These are phyloP conservation scores for Trachymyrmex cornetzi DNA, from an alignment of 1,140 invertebrate genomes.

Conservation along the genomic window DNA sequence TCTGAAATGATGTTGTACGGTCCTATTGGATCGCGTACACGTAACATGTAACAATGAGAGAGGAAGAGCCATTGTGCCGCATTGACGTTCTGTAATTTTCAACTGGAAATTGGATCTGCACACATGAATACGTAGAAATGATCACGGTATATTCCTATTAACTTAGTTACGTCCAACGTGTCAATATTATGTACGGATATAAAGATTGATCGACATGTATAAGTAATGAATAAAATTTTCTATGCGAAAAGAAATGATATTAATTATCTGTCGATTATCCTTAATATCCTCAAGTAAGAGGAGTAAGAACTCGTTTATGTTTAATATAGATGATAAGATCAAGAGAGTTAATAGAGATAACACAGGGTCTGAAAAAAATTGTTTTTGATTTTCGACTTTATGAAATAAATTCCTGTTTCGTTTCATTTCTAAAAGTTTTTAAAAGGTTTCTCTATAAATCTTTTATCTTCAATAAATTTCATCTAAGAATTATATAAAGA, in stretches of 20 bases:
- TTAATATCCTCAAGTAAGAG: too few species aligned
- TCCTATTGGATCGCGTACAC: neutral
- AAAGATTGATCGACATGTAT: conserved; percentile 28
- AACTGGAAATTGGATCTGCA: conserved; percentile 44
- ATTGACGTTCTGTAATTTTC: conserved; percentile 53
- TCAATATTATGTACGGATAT: conserved; percentile 47
- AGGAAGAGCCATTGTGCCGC: conserved; percentile 36
- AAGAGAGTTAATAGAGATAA: too few species aligned
- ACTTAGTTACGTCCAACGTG: conserved; percentile 56
- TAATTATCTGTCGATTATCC: too few species aligned
- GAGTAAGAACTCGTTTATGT: too few species aligned
- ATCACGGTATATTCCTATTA: conserved; percentile 50
- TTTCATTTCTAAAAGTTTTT: too few species aligned
- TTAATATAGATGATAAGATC: too few species aligned
- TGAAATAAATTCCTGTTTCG: too few species aligned
- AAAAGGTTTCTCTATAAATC: neutral
- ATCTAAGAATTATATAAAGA: neutral
- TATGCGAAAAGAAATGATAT: neutral
- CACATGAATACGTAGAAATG: conserved; percentile 24
- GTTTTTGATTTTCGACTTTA: too few species aligned
- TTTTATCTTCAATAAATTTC: neutral
- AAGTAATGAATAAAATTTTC: conserved; percentile 27
- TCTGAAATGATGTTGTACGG: neutral
- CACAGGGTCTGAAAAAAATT: too few species aligned
- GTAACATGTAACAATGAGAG: conserved; percentile 36